Base-by-base conservation (phyloP, 1,140 invertebrate species). In the Chironomus tepperi region DNA sequence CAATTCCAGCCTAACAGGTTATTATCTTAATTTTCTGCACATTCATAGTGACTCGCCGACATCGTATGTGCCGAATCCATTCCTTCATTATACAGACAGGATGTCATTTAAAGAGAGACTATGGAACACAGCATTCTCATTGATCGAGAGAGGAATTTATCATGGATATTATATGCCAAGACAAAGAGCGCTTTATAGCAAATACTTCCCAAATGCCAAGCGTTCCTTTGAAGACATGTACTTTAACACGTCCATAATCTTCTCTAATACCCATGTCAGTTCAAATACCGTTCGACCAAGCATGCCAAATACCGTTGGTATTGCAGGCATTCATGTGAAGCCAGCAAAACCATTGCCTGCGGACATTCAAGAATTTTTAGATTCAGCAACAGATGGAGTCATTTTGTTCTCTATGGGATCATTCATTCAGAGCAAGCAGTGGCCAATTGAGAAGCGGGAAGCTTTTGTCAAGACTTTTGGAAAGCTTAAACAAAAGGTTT, bases 81-180 rank as follows among this genome's bases (percentile, higher is more conserved):
- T 81, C 0, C 73, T 78, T 0, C 67, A 75, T 0, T 78, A 80
- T 42, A 77, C 80, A 0, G 80, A 80, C 73, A 76, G 77, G 0
- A 86, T 87, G 85, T 81, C 76, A 18, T 83, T 84, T 73, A 76
- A 15, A 10, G 78, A 87, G 75, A 78, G 85, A 19, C 16, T 83
- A 2, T 21, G 75, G 8, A 87, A 87, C 75, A 73, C 80, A 7
- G 65, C 78, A 42, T 43, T 43, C 0, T 75, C 10, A 12, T n/a
- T 57, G 76, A 77, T 15, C 76, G 73, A 8, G 77, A 57, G 6
- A 16, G 70, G 6, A 74, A 2, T 1, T 6, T 75, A 74, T 57
- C 73, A 75, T 15, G 24, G 19, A 7, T 77, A 57, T 6, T 75
- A 78, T 24, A 74, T 81, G 19, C 81, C 83, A 0, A 57, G 64